Evolutionary conservation across 2,888 invertebrate genomes (phyloP).

Genomic region (Drosophila helvetica): DNA sequence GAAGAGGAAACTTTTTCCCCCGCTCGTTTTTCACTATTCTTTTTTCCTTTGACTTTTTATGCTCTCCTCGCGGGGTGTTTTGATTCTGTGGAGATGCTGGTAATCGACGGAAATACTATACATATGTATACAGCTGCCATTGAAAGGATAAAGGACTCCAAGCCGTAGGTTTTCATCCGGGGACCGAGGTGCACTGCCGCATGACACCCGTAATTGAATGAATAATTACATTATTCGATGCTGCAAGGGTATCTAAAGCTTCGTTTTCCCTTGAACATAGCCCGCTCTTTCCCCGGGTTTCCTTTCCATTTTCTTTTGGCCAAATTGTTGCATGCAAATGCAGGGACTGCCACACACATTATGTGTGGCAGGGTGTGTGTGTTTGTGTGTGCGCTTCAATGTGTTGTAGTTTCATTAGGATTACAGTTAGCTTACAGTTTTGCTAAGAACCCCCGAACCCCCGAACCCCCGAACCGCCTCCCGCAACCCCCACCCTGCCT

Average conservation of each 20-base stretch:
- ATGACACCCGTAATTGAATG: too few species aligned
- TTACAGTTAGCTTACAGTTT: slow-evolving; percentile 71
- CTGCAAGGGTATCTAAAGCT: not conserved
- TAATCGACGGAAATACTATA: too few species aligned
- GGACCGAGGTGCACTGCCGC: too few species aligned
- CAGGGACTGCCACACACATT: slow-evolving; percentile 30
- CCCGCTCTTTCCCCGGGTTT: not conserved
- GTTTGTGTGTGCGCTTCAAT: slow-evolving; percentile 40
- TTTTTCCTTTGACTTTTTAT: not conserved
- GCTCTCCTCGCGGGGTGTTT: not conserved
- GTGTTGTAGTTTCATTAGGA: slow-evolving; percentile 79
- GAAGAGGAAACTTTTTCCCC: slow-evolving; percentile 19
- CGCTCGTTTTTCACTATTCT: not conserved
- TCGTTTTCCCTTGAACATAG: not conserved
- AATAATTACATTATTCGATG: too few species aligned
- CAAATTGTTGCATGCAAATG: slow-evolving; percentile 78
- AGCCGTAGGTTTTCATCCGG: too few species aligned
- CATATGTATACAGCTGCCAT: too few species aligned
- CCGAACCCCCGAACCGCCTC: too few species aligned
- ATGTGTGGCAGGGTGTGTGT: slow-evolving; percentile 15
- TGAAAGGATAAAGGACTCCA: too few species aligned
- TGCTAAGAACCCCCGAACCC: slow-evolving; percentile 2
- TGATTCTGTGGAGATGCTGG: too few species aligned
- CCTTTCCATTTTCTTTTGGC: slow-evolving; percentile 39
- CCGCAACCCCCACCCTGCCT: not conserved